Percentiles rank a stretch among this genome's conserved stretches.
phyloP scores from a whole-genome alignment of 2,113 vertebrate genomes.

The Chunga burmeisteri region DNA sequence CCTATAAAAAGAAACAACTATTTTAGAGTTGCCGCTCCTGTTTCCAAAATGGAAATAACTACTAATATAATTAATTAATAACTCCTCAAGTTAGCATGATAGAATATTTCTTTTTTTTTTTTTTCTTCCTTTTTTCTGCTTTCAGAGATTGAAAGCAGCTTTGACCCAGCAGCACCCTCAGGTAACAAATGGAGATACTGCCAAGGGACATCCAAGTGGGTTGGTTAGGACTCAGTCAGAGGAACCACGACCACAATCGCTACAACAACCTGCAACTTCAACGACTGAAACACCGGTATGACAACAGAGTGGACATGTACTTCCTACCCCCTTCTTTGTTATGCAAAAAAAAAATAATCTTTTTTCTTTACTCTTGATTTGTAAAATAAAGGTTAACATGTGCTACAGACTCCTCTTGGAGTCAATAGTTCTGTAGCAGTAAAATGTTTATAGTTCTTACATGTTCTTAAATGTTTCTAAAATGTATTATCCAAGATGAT shows the following conservation, averaged over 20 bases:
- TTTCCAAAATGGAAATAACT: neutral
- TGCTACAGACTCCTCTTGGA: neutral
- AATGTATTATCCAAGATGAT: neutral
- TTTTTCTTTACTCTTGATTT: neutral
- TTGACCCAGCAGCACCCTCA: conserved; percentile 94
- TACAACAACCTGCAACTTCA: conserved; percentile 97
- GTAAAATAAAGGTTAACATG: neutral
- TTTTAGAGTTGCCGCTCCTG: neutral
- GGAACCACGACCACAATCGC: conserved; percentile 84
- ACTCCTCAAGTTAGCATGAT: neutral
- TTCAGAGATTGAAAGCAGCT: conserved; percentile 90
- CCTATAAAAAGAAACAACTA: neutral
- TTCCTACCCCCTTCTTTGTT: neutral
- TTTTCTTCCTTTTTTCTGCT: neutral
- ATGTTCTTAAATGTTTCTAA: neutral
- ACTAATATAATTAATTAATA: neutral
- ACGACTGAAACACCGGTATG: conserved; percentile 97
- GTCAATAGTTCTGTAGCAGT: neutral
- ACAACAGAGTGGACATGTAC: neutral
- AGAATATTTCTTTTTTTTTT: neutral
- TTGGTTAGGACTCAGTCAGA: conserved; percentile 82
- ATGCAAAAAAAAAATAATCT: neutral
- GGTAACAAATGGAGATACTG: conserved; percentile 90
- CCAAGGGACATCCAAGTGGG: conserved; percentile 84
- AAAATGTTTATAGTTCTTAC: neutral